phyloP scores from a whole-genome alignment of 2,797 vertebrate genomes.

The Sphenopsis melanotis region DNA sequence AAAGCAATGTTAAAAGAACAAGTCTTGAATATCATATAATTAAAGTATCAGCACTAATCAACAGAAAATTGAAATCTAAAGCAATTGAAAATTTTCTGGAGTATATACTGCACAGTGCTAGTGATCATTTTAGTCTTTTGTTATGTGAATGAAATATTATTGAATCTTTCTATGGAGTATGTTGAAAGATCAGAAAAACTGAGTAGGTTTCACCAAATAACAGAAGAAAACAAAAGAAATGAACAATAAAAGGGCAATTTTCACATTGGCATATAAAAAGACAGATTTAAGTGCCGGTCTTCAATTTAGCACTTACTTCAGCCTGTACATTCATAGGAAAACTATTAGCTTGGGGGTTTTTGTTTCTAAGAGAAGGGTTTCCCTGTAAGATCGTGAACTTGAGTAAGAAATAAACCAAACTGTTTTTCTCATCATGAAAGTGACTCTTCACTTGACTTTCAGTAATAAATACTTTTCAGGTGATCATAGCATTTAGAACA shows the following conservation, averaged over 20 bases:
- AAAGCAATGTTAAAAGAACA: background rate
- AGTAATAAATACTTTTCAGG: background rate
- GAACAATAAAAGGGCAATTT: background rate
- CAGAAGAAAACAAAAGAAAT: background rate
- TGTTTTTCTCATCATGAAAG: background rate
- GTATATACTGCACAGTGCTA: background rate
- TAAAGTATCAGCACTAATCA: background rate
- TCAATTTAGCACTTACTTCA: background rate
- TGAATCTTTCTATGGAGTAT: background rate
- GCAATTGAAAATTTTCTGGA: background rate
- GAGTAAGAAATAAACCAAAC: background rate
- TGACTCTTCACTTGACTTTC: background rate
- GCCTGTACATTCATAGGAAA: background rate
- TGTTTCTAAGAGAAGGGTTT: background rate
- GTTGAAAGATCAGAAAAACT: background rate
- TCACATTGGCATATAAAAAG: background rate
- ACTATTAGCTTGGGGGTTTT: rapidly evolving
- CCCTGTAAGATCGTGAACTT: background rate
- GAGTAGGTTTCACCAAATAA: background rate
- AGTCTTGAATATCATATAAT: background rate
- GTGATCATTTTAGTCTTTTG: background rate
- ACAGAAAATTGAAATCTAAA: background rate
- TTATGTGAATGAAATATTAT: background rate
- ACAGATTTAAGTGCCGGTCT: background rate
- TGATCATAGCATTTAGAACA: background rate